phyloP scores from a whole-genome alignment of 2,113 vertebrate species.

The Sorex araneus region DNA sequence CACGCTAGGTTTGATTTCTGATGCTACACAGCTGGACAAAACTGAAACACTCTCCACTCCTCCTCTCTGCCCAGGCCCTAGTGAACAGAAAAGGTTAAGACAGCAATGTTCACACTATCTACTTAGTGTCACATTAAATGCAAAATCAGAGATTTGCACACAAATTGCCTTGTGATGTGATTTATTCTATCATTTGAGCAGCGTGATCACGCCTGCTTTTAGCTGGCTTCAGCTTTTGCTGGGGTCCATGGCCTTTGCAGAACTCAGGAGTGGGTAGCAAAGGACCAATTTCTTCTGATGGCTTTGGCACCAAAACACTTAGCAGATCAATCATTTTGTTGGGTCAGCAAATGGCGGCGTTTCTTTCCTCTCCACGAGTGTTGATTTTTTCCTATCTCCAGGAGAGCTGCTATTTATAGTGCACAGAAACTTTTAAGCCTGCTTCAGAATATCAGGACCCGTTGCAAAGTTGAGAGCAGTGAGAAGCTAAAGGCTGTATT shows the following conservation, averaged over 20 bases:
- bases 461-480: background rate
- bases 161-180: background rate
- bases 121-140: background rate
- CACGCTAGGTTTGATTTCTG: too few species aligned
- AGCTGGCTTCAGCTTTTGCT: background rate
- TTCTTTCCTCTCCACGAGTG: background rate
- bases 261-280: background rate
- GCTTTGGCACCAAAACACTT: background rate
- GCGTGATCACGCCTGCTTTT: background rate
- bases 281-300: background rate
- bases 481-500: background rate
- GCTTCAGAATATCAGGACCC: background rate
- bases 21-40: too few species aligned
- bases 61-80: too few species aligned
- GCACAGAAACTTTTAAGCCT: constrained; percentile 10
- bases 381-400: constrained; percentile 20
- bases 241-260: background rate
- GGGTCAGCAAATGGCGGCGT: background rate
- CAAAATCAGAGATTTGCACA: background rate
- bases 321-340: background rate
- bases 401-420: background rate
- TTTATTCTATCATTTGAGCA: background rate
- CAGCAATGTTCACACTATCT: background rate
- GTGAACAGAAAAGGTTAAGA: background rate
- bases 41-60: too few species aligned